Base-by-base conservation (phyloP, 2,113 vertebrate genomes). In the Astur gentilis region DNA sequence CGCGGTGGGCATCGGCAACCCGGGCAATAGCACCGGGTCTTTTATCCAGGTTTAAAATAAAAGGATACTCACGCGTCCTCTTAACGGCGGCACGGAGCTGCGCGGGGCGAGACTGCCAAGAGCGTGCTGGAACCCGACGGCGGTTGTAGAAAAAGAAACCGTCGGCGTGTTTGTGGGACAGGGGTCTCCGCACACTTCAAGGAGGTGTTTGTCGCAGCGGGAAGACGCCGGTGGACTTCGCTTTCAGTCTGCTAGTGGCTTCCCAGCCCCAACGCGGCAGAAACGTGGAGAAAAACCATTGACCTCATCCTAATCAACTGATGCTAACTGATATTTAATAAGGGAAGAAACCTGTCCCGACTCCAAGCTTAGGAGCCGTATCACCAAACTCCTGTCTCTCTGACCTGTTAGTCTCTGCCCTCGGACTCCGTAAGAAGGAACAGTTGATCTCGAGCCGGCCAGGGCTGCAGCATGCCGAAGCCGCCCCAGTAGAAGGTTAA, bases 11-110 rank as follows among this genome's bases (percentile, higher is more conserved):
- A 49, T 13, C n/a, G 21, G 49, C 58, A 49, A 11, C 50, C 17
- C 20, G 3, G 1, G 25, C 16, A 2, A 8, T 0, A 31, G 50
- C 16, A 15, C 50, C 0, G 0, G 36, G 7, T 12, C 50, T n/a
- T 44, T 50, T 10, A 22, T 15, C 40, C 16, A 2, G 21, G 13
- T 22, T 27, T 6, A 20, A 38, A 52, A 22, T 9, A 47, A 38
- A 42, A 6, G 21, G 36, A 50, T 26, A 36, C 36, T 84, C 18
- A 18, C 16, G 2, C 5, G 1, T 57, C 52, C 23, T 31, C 60
- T 32, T 27, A 17, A 17, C 20, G 54, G 44, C 8, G 0, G 9
- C 66, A 45, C 6, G 0, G 49, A 83, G 29, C 55, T 34, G 16
- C 64, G 14, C 2, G 2, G 55, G 23, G 27, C 4, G 3, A n/a